Base-by-base conservation (phyloP, 2,113 vertebrate genomes). In the Tachysurus vachellii region DNA sequence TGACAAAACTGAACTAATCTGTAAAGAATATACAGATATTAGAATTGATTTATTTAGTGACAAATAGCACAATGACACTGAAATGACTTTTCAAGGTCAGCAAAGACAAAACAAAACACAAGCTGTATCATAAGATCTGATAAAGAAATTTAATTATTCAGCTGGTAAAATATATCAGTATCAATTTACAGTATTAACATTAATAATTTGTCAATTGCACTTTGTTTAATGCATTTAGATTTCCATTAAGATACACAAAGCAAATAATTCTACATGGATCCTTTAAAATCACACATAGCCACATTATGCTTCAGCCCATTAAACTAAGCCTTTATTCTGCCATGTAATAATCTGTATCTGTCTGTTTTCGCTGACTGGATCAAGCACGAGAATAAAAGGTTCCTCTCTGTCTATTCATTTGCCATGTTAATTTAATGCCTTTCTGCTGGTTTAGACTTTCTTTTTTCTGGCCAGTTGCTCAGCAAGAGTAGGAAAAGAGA, bases 401-500 rank as follows among this genome's bases (percentile, higher is more conserved):
- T 57, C 16, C 1, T 57, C 53, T 56, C 6, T n/a, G 54, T 7
- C 19, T 56, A 16, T 56, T 56, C 14, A 1, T 79, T 71, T 71
- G 31, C 36, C 28, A 12, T 54, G 19, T 8, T 44, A 13, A n/a
- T 6, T 8, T 44, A 13, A n/a, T 6, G 13, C 64, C 53, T 64
- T 71, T 13, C 13, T 71, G 11, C 68, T 62, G 11, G 21, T 47
- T 14, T n/a, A 50, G 50, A 19, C 19, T 56, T 59, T 47, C 64
- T 21, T 42, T 59, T 82, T 62, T 77, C 21, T 56, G 75, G 31
- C 28, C 17, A 11, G 6, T 26, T 64, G 26, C 66, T 83, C 96
- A 97, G 94, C 96, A 97, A 21, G 96, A 96, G 1, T 97, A 97
- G 0, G 97, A 96, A 90, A 97, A 97, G 57, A 98, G 93, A 0